Percentiles rank a stretch among this genome's conserved stretches.
Conservation (phyloP, 2,888 invertebrate genomes). For the Nowickia ferox region DNA sequence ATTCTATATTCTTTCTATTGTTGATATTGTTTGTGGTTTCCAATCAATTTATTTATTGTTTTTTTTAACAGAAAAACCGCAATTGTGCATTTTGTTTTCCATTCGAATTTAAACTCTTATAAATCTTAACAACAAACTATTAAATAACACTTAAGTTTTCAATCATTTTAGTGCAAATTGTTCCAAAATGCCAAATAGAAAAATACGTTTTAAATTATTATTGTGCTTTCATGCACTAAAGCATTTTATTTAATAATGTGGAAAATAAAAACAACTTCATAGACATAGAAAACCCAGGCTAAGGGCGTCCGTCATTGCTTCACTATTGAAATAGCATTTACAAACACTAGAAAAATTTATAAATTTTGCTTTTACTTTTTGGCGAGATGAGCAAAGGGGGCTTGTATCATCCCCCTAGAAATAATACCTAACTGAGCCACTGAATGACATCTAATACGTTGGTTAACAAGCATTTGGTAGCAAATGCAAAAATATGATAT, state of each 20-base stretch:
- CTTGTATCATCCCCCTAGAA: neutral
- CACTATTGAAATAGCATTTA: neutral
- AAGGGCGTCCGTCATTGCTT: neutral
- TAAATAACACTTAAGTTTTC: constrained; percentile 33
- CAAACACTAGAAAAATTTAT: neutral
- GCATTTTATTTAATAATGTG: constrained; percentile 13
- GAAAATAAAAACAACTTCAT: neutral
- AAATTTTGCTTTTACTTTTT: neutral
- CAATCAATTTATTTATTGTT: neutral
- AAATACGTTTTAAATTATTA: constrained; percentile 39
- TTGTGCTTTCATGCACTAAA: neutral
- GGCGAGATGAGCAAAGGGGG: neutral
- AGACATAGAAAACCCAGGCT: neutral
- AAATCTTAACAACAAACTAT: constrained; percentile 34
- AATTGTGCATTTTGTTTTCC: neutral
- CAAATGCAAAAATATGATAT: constrained; percentile 17
- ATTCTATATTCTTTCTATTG: neutral
- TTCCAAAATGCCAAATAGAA: constrained; percentile 2
- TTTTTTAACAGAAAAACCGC: constrained; percentile 8
- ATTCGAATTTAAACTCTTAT: neutral
- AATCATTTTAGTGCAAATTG: constrained; percentile 34
- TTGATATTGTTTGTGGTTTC: neutral
- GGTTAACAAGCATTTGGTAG: constrained; percentile 16
- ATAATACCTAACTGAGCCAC: neutral
- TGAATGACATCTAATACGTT: constrained; percentile 5